Evolutionary conservation across 1,140 invertebrate genomes (phyloP), one percentile per base, ranked within the genome.

Genomic region (Magallana angulata): DNA sequence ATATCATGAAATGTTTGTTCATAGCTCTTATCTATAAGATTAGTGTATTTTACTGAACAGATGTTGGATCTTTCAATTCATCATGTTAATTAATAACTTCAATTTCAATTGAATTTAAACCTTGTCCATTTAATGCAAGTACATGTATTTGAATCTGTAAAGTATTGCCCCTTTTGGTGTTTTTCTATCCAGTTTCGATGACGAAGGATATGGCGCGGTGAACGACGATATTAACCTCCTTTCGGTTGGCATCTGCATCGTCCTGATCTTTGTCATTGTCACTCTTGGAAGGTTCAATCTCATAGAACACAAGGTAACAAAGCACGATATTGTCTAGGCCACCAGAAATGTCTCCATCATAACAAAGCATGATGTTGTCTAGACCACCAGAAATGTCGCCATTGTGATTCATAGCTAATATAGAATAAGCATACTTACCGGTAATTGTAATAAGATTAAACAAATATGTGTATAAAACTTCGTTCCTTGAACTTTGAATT

Each of bases 141-240:
- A n/a, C 64, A 71, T 7, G 62, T 9, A 8, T 71, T 11, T 71
- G 18, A 30, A 24, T 71, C 0, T 82, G 5, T 58, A 12, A 14
- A 57, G 12, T 82, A 7, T 9, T 14, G 56, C 16, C 6, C 24
- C 6, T 18, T 3, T 64, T 84, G 59, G 59, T 24, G 18, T n/a
- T 11, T 60, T 85, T 68, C 89, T 91, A 24, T 24, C 24, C 90
- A 94, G 93, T 90, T 93, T 93, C 91, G 91, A 92, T 88, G 93
- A 94, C 89, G 93, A 93, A 62, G 93, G 92, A 14, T 93, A 92
- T 90, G 92, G 93, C 14, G 92, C 92, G 6, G 91, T 97, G 93
- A 97, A 97, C 92, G 96, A 96, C 94, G 97, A 98, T 92, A 95
- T 97, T 24, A 96, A 96, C 88, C 97, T 97, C 94, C 92, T 98